These are phyloP conservation scores for Sylvia atricapilla DNA, from an alignment of 2,113 vertebrate species.

Conservation along the genomic window DNA sequence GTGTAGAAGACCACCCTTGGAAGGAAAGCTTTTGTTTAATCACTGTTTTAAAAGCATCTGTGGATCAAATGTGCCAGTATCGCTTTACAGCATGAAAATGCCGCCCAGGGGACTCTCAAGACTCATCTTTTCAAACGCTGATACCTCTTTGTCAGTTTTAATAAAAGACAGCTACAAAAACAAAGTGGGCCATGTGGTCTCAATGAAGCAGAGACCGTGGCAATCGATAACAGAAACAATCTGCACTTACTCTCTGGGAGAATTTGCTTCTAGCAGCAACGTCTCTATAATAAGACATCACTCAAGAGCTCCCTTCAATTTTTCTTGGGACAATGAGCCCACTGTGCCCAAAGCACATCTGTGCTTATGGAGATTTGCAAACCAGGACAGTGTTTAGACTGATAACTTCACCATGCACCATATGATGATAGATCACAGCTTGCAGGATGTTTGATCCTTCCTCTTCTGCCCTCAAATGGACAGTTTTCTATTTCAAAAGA, in stretches of 20 bases:
- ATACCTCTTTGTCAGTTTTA: slow-evolving; percentile 64
- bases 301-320: slow-evolving; percentile 20
- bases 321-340: slow-evolving; percentile 40
- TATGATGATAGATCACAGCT: neutral
- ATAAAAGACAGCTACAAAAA: slow-evolving; percentile 65
- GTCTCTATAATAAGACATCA: slow-evolving; percentile 29
- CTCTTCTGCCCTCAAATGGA: neutral
- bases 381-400: slow-evolving; percentile 25
- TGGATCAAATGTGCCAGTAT: slow-evolving; percentile 52
- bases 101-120: slow-evolving; percentile 42
- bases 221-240: slow-evolving; percentile 57
- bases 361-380: neutral
- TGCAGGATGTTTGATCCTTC: neutral
- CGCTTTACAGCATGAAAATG: slow-evolving; percentile 41
- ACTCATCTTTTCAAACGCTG: slow-evolving; percentile 46
- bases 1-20: slow-evolving; percentile 13
- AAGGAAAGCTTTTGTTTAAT: slow-evolving; percentile 53
- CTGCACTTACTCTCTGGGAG: slow-evolving; percentile 22
- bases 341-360: slow-evolving; percentile 42
- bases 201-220: slow-evolving; percentile 23
- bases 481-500: neutral
- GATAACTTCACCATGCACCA: neutral
- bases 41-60: slow-evolving; percentile 57
- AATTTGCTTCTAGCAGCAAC: slow-evolving; percentile 48
- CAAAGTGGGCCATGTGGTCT: slow-evolving; percentile 60